Evolutionary conservation across 2,797 vertebrate genomes (phyloP).

Genomic region (Darevskia nairensis): DNA sequence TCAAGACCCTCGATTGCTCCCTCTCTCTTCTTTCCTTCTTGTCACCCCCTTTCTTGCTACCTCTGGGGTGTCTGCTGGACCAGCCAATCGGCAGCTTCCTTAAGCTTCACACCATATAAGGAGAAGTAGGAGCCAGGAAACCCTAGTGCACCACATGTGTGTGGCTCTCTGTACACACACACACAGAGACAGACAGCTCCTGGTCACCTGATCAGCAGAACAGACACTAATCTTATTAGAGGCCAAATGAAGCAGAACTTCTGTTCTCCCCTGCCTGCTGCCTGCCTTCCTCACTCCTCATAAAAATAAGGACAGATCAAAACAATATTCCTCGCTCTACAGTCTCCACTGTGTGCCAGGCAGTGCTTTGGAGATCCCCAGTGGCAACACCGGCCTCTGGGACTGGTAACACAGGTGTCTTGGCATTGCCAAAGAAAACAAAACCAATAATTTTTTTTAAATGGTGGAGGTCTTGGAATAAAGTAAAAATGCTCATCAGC

Average conservation of each 20-base stretch:
- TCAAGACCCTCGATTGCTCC: not conserved
- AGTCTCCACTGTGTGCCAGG: too few relatives aligned
- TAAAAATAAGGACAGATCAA: not conserved
- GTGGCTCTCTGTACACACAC: slow-evolving; percentile 5
- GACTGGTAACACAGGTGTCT: not conserved
- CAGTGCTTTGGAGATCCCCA: not conserved
- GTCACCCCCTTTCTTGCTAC: slow-evolving; percentile 32
- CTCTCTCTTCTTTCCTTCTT: not conserved
- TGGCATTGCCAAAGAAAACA: not conserved
- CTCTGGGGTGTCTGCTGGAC: slow-evolving; percentile 40
- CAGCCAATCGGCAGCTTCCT: slow-evolving; percentile 73
- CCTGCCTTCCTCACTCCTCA: not conserved
- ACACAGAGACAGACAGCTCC: not conserved
- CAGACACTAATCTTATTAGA: not conserved
- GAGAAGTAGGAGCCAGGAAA: slow-evolving; percentile 64
- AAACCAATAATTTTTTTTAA: not conserved
- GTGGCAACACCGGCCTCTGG: too few relatives aligned
- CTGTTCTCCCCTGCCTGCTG: not conserved
- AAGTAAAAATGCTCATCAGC: too few relatives aligned
- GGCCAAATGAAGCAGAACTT: not conserved
- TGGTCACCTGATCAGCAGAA: slow-evolving; percentile 28
- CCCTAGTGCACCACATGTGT: not conserved
- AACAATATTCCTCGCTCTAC: not conserved
- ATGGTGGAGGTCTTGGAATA: too few relatives aligned
- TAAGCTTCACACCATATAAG: slow-evolving; percentile 77